Conservation (phyloP, 1,140 invertebrate genomes). For the Apolygus lucorum region DNA sequence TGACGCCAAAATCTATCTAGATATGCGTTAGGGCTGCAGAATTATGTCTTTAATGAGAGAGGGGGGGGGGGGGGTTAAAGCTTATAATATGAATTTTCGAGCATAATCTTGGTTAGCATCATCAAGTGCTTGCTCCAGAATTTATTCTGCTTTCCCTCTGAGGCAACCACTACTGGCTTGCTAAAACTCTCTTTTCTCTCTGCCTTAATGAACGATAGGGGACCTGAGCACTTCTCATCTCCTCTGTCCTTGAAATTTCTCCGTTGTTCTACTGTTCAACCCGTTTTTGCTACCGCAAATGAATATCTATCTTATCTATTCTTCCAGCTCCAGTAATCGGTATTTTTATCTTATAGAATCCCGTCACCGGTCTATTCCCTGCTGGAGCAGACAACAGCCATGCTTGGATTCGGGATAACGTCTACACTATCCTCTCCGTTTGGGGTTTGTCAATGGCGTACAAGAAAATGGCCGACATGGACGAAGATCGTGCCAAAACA, state of each 20-base stretch:
- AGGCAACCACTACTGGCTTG: too few species aligned
- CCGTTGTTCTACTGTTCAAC: not conserved
- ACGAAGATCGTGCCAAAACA: constrained; percentile 95
- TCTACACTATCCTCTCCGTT: constrained; percentile 92
- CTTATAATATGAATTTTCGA: too few species aligned
- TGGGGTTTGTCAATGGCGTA: constrained; percentile 98
- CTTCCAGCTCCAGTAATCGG: too few species aligned
- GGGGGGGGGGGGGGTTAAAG: too few species aligned
- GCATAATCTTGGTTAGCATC: too few species aligned
- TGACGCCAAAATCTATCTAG: too few species aligned
- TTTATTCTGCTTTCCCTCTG: too few species aligned
- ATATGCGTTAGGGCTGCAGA: too few species aligned
- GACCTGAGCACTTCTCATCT: not conserved
- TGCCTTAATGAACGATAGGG: not conserved
- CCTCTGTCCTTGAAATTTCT: not conserved
- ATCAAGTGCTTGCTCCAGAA: too few species aligned
- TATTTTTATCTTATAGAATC: constrained; percentile 56
- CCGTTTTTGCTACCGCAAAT: not conserved
- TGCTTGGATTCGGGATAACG: constrained; percentile 97
- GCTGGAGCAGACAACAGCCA: constrained; percentile 78
- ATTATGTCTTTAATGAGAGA: too few species aligned
- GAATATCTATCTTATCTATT: constrained; percentile 11
- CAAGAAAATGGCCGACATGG: constrained; percentile 96
- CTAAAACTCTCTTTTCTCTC: too few species aligned
- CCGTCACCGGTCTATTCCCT: constrained; percentile 87